These are phyloP conservation scores for Furcifer pardalis DNA, from an alignment of 2,797 vertebrate species.

Conservation along the genomic window DNA sequence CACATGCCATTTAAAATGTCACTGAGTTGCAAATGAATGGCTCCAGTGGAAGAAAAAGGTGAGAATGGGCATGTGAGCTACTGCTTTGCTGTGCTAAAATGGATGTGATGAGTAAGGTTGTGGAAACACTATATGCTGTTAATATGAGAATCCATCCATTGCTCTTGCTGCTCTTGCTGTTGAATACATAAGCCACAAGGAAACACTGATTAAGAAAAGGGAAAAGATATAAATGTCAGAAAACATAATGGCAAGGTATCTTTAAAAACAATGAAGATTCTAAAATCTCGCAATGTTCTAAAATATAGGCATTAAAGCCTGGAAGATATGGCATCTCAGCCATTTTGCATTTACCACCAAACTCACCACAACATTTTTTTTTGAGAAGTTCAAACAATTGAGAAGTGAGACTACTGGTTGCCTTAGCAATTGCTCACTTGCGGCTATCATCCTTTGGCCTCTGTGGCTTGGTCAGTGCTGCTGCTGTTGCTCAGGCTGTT, in stretches of 20 bases:
- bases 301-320: constrained; percentile 42
- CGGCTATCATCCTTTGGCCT: constrained; percentile 52
- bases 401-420: constrained; percentile 67
- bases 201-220: too few relatives aligned
- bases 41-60: neutral
- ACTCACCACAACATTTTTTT: constrained; percentile 12
- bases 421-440: constrained; percentile 56
- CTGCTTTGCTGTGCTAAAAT: neutral
- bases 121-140: neutral
- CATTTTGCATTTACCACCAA: too few relatives aligned
- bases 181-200: too few relatives aligned
- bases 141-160: neutral
- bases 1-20: too few relatives aligned
- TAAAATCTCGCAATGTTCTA: constrained; percentile 25
- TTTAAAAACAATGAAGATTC: neutral
- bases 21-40: neutral
- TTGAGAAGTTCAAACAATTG: constrained; percentile 58
- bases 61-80: neutral
- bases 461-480: constrained; percentile 7
- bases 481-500: neutral
- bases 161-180: too few relatives aligned
- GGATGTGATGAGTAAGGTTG: neutral
- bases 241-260: neutral
- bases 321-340: constrained; percentile 39
- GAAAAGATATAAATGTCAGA: too few relatives aligned